phyloP scores from a whole-genome alignment of 2,888 invertebrate species.

The Cryptocephalus primarius region DNA sequence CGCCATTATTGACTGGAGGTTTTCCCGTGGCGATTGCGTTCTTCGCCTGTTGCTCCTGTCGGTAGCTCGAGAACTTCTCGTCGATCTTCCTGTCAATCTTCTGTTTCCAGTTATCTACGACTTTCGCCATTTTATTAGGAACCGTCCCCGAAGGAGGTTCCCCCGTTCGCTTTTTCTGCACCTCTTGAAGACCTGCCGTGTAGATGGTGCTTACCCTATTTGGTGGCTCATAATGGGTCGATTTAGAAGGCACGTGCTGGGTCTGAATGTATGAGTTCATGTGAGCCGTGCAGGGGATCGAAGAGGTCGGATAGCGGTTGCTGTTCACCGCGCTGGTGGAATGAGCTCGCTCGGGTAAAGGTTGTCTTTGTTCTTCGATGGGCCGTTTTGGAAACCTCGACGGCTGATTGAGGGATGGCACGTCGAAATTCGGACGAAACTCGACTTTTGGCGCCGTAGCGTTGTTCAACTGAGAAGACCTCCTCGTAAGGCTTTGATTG shows the following conservation, averaged over 20 bases:
- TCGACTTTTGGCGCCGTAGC: constrained; percentile 62
- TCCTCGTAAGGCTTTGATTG: constrained; percentile 23
- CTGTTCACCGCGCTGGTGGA: constrained; percentile 33
- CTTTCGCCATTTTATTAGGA: constrained; percentile 39
- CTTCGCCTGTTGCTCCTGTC: constrained; percentile 20
- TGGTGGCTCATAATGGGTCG: no score
- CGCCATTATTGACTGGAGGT: constrained; percentile 19
- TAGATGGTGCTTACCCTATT: background rate
- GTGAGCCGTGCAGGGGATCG: constrained; percentile 20
- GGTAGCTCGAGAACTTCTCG: constrained; percentile 39
- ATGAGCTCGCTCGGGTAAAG: constrained; percentile 10
- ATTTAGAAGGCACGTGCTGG: background rate
- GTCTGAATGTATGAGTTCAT: constrained; percentile 22
- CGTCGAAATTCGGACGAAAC: constrained; percentile 63
- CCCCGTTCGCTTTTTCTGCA: constrained; percentile 30
- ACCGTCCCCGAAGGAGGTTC: constrained; percentile 26
- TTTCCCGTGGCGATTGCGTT: constrained; percentile 10
- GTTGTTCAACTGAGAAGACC: constrained; percentile 25
- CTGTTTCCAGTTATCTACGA: constrained; percentile 42
- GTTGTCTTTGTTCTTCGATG: constrained; percentile 6
- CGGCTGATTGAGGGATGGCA: constrained; percentile 25
- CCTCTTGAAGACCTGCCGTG: constrained; percentile 6
- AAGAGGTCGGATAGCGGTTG: constrained; percentile 15
- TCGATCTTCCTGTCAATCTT: constrained; percentile 46
- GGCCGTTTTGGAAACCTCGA: constrained; percentile 3